These are phyloP conservation scores for Amphimallon solstitiale DNA, from an alignment of 2,888 invertebrate genomes.

Conservation along the genomic window DNA sequence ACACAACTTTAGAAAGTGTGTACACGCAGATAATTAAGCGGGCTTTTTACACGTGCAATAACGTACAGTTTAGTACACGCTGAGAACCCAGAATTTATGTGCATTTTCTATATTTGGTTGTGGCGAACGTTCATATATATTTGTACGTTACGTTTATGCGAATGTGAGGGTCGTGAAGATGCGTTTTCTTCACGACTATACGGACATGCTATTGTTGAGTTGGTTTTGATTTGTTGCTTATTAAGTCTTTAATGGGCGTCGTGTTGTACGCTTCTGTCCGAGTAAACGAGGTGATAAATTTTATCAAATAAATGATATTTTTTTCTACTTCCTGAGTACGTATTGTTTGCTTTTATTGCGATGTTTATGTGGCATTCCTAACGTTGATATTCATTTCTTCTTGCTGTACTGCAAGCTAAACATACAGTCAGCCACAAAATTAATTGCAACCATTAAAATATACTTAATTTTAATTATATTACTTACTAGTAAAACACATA, in stretches of 20 bases:
- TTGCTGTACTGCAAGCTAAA: too few species aligned
- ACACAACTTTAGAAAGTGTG: constrained; percentile 52
- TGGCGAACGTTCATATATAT: constrained; percentile 29
- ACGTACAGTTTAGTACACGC: constrained; percentile 41
- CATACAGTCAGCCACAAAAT: too few species aligned
- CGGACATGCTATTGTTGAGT: constrained; percentile 30
- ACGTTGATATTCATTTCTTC: too few species aligned
- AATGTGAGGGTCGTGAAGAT: constrained; percentile 27
- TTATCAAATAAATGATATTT: constrained; percentile 20
- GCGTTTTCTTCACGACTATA: constrained; percentile 2
- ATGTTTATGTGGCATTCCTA: too few species aligned
- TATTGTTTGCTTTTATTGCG: constrained; percentile 30
- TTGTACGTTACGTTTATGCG: background rate
- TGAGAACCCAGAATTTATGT: constrained; percentile 43
- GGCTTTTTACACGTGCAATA: constrained; percentile 51
- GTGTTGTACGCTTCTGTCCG: constrained; percentile 27
- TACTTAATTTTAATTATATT: too few species aligned
- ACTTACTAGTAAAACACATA: too few species aligned
- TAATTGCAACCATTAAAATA: too few species aligned
- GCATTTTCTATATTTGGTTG: constrained; percentile 52
- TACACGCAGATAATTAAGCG: constrained; percentile 52
- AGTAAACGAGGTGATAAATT: constrained; percentile 32
- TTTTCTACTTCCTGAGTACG: constrained; percentile 1
- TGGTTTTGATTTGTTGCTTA: constrained; percentile 38
- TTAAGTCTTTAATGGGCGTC: constrained; percentile 35